Conservation (phyloP, 2,797 vertebrate genomes). For the Helostoma temminkii region DNA sequence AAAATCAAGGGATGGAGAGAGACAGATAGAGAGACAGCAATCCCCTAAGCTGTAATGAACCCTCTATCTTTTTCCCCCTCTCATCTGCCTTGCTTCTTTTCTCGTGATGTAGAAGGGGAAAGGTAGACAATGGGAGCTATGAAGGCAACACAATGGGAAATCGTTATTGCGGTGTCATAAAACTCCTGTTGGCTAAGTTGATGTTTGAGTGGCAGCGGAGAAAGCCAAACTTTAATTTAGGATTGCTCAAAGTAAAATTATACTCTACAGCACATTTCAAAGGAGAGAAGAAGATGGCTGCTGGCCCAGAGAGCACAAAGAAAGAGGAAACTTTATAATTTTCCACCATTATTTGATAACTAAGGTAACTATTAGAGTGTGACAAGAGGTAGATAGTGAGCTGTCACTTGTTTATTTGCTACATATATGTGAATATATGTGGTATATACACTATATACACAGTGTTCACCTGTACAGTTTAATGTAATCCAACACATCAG, state of each 20-base stretch:
- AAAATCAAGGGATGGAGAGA: conserved; percentile 57
- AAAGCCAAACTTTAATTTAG: conserved; percentile 45
- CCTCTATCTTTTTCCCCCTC: conserved; percentile 10
- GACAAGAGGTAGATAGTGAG: not conserved
- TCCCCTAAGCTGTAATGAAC: conserved; percentile 68
- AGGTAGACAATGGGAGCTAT: conserved; percentile 63
- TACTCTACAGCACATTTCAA: conserved; percentile 26
- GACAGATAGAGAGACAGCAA: conserved; percentile 66
- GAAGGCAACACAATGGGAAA: conserved; percentile 62
- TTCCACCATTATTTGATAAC: conserved; percentile 11
- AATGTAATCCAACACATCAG: too few species aligned
- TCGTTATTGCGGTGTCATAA: conserved; percentile 50
- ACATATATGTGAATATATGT: too few species aligned
- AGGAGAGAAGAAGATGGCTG: conserved; percentile 22
- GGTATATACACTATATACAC: too few species aligned
- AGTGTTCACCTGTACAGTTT: too few species aligned
- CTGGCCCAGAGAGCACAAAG: conserved; percentile 16
- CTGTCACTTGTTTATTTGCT: not conserved
- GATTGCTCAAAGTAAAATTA: conserved; percentile 45
- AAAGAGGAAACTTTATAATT: not conserved
- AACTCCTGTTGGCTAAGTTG: conserved; percentile 40
- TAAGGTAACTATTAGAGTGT: not conserved
- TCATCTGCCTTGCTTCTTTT: conserved; percentile 30
- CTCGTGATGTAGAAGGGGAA: conserved; percentile 55
- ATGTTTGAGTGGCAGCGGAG: conserved; percentile 45